These are phyloP conservation scores for Trichoplax adhaerens DNA, from an alignment of 37 sponge, comb jelly and placozoan species.

Conservation along the genomic window DNA sequence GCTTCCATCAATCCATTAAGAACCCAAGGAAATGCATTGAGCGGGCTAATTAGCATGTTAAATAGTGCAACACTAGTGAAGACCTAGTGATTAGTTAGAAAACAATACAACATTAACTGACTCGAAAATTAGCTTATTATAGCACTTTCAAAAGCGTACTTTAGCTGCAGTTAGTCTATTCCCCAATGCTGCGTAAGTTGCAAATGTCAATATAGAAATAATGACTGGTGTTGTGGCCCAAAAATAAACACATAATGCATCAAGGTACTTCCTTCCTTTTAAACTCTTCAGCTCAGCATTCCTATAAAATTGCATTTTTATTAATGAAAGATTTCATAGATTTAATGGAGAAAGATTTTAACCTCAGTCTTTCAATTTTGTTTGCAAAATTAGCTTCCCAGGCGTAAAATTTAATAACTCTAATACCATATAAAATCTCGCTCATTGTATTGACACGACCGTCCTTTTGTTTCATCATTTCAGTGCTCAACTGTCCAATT, in stretches of 20 bases:
- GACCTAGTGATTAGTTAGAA: constrained; percentile 27
- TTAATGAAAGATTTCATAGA: no score
- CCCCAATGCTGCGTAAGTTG: constrained; percentile 60
- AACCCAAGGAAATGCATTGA: constrained; percentile 98
- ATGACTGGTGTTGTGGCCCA: constrained; percentile 95
- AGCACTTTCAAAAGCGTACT: constrained; percentile 16
- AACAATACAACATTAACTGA: no score
- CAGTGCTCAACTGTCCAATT: constrained; percentile 63
- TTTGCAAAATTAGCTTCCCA: constrained; percentile 70
- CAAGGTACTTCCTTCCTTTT: constrained; percentile 77
- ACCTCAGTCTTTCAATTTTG: constrained; percentile 46
- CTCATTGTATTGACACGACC: constrained; percentile 75
- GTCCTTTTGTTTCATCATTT: constrained; percentile 88
- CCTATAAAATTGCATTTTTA: constrained; percentile 13
- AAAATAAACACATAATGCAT: constrained; percentile 94
- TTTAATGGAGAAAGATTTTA: not conserved
- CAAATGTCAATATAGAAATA: constrained; percentile 82
- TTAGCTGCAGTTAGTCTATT: constrained; percentile 83
- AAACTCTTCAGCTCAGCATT: constrained; percentile 49
- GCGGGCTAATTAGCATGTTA: constrained; percentile 75
- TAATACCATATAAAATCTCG: constrained; percentile 66
- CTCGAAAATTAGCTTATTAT: no score
- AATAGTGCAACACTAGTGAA: constrained; percentile 94
- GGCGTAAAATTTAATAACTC: constrained; percentile 86
- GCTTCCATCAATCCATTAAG: constrained; percentile 89